A percentile compares a stretch with the other conserved stretches of the same genome.
Evolutionary conservation across 2,888 invertebrate genomes (phyloP).

Genomic region (Apamea sordens): DNA sequence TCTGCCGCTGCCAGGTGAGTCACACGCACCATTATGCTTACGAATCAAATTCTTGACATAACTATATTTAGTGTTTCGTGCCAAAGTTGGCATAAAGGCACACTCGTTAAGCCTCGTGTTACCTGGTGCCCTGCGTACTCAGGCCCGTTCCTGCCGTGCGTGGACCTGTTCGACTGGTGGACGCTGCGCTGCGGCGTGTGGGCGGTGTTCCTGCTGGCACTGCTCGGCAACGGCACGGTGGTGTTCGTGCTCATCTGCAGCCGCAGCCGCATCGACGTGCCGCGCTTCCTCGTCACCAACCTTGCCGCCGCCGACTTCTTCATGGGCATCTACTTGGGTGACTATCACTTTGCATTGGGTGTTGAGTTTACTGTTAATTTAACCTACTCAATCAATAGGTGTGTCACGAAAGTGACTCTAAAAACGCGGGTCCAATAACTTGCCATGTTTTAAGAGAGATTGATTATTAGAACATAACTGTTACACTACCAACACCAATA

Average conservation of each 20-base stretch:
- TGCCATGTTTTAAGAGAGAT: not conserved
- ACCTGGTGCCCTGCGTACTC: not conserved
- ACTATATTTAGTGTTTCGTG: not conserved
- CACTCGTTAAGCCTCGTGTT: not conserved
- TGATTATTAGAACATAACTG: not conserved
- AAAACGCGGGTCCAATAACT: not conserved
- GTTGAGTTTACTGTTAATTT: not conserved
- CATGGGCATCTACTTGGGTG: constrained; percentile 98
- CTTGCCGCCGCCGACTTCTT: constrained; percentile 99
- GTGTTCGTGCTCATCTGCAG: constrained; percentile 98
- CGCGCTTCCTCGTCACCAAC: constrained; percentile 98
- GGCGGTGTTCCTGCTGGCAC: constrained; percentile 98
- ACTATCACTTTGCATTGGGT: constrained; percentile 43
- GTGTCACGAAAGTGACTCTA: not conserved
- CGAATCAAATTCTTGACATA: not conserved
- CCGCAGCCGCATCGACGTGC: constrained; percentile 98
- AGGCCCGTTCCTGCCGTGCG: constrained; percentile 98
- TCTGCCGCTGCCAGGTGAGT: constrained; percentile 94
- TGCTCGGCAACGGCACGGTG: constrained; percentile 98
- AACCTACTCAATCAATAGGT: not conserved
- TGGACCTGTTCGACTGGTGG: constrained; percentile 99
- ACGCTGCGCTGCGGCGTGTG: constrained; percentile 98
- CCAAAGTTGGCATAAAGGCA: not conserved
- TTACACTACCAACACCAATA: not conserved
- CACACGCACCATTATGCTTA: not conserved